Percentiles rank a stretch among this genome's conserved stretches.
Conservation (phyloP, 2,113 vertebrate genomes). For the Cochlearius cochlearius region DNA sequence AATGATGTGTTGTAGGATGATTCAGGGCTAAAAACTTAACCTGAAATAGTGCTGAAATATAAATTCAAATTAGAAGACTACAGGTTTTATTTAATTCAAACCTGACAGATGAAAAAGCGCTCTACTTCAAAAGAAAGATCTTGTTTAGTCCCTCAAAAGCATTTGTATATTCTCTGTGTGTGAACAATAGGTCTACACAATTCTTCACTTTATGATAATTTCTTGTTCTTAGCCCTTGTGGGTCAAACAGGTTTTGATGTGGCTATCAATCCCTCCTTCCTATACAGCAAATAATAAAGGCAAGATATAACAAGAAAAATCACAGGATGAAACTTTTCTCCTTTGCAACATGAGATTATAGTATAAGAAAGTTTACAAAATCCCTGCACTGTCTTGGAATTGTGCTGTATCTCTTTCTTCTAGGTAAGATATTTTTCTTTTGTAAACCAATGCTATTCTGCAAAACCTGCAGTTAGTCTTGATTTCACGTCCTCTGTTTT, state of each 20-base stretch:
- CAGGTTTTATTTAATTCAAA: neutral
- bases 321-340: neutral
- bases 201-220: neutral
- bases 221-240: neutral
- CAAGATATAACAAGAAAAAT: neutral
- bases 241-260: neutral
- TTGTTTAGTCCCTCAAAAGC: neutral
- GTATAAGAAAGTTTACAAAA: neutral
- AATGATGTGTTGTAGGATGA: neutral
- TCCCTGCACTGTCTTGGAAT: neutral
- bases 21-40: neutral
- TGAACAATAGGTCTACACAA: neutral
- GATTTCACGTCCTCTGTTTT: neutral
- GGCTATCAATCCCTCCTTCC: neutral
- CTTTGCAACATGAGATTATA: neutral
- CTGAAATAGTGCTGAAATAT: neutral
- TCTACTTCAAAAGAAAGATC: neutral
- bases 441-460: neutral
- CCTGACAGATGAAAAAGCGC: neutral
- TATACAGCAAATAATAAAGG: neutral
- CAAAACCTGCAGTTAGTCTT: neutral
- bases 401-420: neutral
- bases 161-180: neutral
- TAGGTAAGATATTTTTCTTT: neutral
- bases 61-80: neutral